These are phyloP conservation scores for Anguilla obscura DNA, from an alignment of 2,797 vertebrate species.

Conservation along the genomic window DNA sequence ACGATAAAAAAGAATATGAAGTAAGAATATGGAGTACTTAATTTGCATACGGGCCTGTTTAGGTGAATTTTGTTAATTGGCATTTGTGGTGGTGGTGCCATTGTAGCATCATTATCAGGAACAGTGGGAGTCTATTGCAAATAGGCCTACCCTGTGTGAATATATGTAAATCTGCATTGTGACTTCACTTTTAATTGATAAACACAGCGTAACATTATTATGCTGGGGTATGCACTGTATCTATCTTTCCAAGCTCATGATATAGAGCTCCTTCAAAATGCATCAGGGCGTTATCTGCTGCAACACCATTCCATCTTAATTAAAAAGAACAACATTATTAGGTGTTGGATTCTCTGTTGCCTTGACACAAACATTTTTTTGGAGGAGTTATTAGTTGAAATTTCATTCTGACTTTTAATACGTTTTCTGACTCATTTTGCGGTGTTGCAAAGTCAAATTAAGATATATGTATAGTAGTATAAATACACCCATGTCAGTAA, in stretches of 20 bases:
- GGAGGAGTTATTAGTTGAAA: neutral
- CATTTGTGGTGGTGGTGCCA: neutral
- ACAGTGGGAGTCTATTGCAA: neutral
- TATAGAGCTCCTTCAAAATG: constrained; percentile 13
- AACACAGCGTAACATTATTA: constrained; percentile 13
- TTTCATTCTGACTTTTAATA: neutral
- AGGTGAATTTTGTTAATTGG: neutral
- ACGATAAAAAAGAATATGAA: neutral
- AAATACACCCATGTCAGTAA: too few species aligned
- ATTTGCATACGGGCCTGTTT: neutral
- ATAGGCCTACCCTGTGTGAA: neutral
- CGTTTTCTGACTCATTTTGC: neutral
- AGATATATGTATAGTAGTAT: too few species aligned
- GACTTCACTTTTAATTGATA: constrained; percentile 6
- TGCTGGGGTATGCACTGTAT: neutral
- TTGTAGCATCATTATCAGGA: neutral
- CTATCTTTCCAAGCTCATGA: constrained; percentile 11
- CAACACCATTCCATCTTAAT: constrained; percentile 15
- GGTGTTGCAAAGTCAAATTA: too few species aligned
- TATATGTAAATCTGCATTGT: neutral
- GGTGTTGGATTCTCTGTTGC: neutral
- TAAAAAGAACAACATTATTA: constrained; percentile 13
- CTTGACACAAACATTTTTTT: neutral
- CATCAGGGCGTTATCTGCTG: constrained; percentile 19
- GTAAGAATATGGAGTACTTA: neutral